Percentiles rank a stretch among this genome's conserved stretches.
Conservation (phyloP, 2,113 vertebrate species). For the Myotis brandtii region DNA sequence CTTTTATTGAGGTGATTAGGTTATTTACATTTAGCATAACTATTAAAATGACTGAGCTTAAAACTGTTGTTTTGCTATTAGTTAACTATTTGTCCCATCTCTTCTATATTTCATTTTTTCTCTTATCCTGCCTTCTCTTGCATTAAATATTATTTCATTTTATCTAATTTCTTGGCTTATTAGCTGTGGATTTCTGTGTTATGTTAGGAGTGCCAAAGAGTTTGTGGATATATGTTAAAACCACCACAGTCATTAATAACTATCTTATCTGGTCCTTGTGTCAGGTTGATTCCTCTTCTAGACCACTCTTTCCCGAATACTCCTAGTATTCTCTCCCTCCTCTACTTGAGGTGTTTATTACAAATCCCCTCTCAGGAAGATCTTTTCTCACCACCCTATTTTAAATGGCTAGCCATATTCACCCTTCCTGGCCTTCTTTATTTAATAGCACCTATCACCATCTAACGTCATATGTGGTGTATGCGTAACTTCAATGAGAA, state of each 20-base stretch:
- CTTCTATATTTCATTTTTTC: neutral
- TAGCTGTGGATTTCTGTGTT: neutral
- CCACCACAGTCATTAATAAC: neutral
- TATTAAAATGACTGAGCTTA: neutral
- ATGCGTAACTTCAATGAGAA: neutral
- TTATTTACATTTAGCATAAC: neutral
- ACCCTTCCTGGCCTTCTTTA: neutral
- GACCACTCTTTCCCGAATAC: neutral
- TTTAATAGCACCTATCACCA: neutral
- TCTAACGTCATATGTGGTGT: neutral
- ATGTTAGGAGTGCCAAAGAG: neutral
- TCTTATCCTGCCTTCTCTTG: neutral
- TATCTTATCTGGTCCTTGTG: neutral
- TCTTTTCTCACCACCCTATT: neutral
- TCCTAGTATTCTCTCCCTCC: neutral
- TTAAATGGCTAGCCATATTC: neutral
- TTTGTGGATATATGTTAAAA: neutral
- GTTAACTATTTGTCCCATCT: neutral
- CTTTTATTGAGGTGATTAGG: neutral
- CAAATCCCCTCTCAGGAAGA: neutral
- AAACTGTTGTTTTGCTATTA: neutral
- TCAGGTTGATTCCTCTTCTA: neutral
- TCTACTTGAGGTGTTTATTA: neutral
- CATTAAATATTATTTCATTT: neutral
- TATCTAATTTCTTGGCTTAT: neutral